phyloP scores from a whole-genome alignment of 2,113 vertebrate species.

The Mobula hypostoma region DNA sequence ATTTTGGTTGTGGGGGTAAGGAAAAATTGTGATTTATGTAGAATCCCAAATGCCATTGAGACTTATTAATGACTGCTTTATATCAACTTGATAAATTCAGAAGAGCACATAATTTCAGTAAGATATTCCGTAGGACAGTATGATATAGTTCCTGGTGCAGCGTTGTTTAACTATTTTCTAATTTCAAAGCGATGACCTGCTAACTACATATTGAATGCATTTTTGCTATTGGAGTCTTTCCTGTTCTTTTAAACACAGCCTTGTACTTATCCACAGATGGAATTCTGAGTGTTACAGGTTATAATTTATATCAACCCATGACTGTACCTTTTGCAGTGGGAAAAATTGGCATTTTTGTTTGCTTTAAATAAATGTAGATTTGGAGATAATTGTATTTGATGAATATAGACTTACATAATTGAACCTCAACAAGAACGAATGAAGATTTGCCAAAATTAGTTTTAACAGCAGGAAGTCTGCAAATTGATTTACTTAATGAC shows the following conservation, averaged over 20 bases:
- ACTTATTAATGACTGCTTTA: not conserved
- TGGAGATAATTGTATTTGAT: constrained; percentile 30
- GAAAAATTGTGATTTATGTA: no score
- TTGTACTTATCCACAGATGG: constrained; percentile 11
- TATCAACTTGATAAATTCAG: not conserved
- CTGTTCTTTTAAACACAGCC: not conserved
- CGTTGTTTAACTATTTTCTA: not conserved
- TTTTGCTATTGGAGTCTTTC: not conserved
- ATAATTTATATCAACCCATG: constrained; percentile 15
- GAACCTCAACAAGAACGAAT: constrained; percentile 30
- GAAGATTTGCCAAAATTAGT: constrained; percentile 35
- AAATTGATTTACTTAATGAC: constrained; percentile 37
- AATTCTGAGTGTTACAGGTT: not conserved
- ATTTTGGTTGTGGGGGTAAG: no score
- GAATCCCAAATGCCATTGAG: not conserved
- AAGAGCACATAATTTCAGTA: not conserved
- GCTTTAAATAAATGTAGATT: constrained; percentile 29
- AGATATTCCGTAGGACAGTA: not conserved
- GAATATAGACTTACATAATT: constrained; percentile 22
- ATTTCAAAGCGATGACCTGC: not conserved
- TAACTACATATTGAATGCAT: not conserved
- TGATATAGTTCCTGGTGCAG: not conserved
- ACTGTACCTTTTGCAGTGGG: constrained; percentile 12
- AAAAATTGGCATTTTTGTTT: constrained; percentile 23
- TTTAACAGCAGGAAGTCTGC: constrained; percentile 36